Base-by-base conservation (phyloP, 2,888 invertebrate genomes). In the Phengaris alcon region DNA sequence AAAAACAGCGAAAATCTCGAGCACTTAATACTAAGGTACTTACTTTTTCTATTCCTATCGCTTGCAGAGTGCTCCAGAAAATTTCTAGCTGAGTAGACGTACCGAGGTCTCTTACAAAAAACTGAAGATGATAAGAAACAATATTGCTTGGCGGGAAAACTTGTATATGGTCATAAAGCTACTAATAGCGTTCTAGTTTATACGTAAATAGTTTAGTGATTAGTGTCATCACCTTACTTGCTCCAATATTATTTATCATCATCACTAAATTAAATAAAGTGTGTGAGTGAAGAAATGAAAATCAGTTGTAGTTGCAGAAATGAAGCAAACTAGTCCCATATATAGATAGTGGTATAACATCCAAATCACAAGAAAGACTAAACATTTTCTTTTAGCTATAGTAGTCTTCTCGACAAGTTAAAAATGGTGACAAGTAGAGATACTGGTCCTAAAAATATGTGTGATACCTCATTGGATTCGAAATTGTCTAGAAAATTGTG, bases 211-310 rank as follows among this genome's bases (percentile, higher is more conserved):
- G 85, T 78, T 79, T 85, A 86, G 83, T 81, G 22, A 81, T 77
- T 84, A 85, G 85, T 83, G 80, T 83, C 84, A 85, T 84, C 84
- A 84, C 84, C 87, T 89, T 91, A 90, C 85, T 89, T 93, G 91
- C 90, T 92, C 91, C 92, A 89, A 81, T 78, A 74, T 77, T 78
- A 74, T 77, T 77, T 77, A 75, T 77, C 77, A 77, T 73, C 74
- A 76, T 77, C 35, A 69, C 70, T 73, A 74, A 76, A 64, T 59
- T 76, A 68, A 68, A 59, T 12, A 13, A 9, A 55, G 70, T 69
- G 54, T 46, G 73, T 55, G 54, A 59, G 54, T 51, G 13, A 74
- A 70, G 51, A 15, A 59, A 48, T 51, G 13, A 74, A 70, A 54
- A 15, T 74, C 69, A 48, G 51, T 12, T 12, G 35, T 64, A 64